A percentile compares a stretch with the other conserved stretches of the same genome.
Conservation (phyloP, 53 echinoderm and acorn worm species). For the Holothuria leucospilota region DNA sequence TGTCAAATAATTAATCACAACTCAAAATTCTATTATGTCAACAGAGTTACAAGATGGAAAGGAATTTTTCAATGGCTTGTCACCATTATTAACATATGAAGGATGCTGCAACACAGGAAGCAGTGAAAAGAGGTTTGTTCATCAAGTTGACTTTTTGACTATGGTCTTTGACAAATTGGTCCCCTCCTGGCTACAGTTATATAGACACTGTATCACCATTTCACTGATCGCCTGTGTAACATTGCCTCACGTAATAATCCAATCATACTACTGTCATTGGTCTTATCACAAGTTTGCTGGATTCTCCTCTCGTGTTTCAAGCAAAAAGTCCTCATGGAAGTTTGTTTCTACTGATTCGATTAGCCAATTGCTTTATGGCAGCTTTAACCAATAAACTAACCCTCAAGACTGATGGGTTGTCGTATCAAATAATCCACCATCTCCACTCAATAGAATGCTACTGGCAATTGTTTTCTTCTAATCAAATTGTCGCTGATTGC, state of each 20-base stretch:
- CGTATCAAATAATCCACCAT: conserved; percentile 42
- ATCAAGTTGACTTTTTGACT: no score
- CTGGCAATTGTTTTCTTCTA: conserved; percentile 52
- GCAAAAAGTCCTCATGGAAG: conserved; percentile 2
- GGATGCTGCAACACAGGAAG: no score
- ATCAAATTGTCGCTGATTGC: conserved; percentile 52
- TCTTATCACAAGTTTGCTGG: no score
- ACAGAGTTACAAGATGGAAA: no score
- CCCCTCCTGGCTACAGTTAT: conserved; percentile 3
- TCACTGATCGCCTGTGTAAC: not conserved
- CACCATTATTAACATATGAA: no score
- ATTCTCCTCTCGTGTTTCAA: no score
- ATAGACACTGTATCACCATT: not conserved
- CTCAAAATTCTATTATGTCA: no score
- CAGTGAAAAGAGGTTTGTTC: no score
- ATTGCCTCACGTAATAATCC: conserved; percentile 27
- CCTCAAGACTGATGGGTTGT: conserved; percentile 44
- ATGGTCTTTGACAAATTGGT: no score
- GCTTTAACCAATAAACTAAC: conserved; percentile 10
- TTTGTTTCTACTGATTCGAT: conserved; percentile 23
- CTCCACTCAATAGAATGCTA: conserved; percentile 28
- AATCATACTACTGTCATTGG: not conserved
- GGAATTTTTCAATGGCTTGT: no score
- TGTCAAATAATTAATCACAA: no score
- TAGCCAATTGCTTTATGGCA: conserved; percentile 33